Conservation (phyloP, 2,113 vertebrate genomes). For the Dendrocopos noguchii region DNA sequence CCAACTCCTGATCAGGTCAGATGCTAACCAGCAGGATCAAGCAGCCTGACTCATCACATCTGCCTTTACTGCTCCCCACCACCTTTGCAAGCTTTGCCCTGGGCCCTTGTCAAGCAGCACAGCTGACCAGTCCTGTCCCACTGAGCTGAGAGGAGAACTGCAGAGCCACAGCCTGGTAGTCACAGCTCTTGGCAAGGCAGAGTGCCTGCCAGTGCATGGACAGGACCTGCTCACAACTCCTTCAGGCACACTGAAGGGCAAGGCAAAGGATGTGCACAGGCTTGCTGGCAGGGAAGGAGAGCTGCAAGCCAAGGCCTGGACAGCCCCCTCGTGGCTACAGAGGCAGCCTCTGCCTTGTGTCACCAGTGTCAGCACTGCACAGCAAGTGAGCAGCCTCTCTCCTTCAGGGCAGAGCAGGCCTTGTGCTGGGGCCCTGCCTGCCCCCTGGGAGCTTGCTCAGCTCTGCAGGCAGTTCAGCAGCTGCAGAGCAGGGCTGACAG, state of each 20-base stretch:
- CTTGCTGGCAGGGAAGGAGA: neutral
- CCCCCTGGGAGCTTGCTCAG: neutral
- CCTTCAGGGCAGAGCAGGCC: neutral
- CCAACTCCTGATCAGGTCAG: neutral
- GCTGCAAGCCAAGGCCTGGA: neutral
- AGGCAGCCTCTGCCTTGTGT: neutral
- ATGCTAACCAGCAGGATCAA: neutral
- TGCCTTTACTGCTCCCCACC: neutral
- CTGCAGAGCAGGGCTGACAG: neutral
- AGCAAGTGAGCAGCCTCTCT: fast-evolving
- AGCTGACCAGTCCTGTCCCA: fast-evolving
- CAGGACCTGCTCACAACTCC: neutral
- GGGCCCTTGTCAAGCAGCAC: neutral
- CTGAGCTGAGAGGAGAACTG: neutral
- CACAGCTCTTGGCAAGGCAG: neutral
- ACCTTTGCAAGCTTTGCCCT: neutral
- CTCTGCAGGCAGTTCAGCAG: neutral
- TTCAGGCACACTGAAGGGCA: neutral
- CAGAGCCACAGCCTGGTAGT: neutral
- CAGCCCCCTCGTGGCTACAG: conserved; percentile 29
- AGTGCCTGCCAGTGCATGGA: neutral
- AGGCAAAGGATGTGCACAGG: fast-evolving
- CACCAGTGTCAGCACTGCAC: neutral
- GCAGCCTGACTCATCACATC: neutral
- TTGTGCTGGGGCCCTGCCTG: neutral